Conservation (phyloP, 2,797 vertebrate genomes). For the Argya squamiceps region DNA sequence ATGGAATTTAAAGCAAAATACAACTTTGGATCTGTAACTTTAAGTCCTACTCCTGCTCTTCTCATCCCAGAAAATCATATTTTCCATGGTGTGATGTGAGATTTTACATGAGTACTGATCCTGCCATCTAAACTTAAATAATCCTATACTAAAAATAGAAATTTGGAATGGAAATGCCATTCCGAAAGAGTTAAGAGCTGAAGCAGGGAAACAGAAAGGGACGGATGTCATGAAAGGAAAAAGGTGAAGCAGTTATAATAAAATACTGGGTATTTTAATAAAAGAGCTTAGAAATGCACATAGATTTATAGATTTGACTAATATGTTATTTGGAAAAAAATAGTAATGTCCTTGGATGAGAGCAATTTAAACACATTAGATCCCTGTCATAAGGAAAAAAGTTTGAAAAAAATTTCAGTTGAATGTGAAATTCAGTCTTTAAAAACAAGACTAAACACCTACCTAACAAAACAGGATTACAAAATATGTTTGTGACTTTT, state of each 20-base stretch:
- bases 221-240: neutral
- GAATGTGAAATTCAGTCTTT: neutral
- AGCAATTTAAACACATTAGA: neutral
- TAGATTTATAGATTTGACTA: neutral
- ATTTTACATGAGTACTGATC: neutral
- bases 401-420: neutral
- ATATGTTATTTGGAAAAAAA: neutral
- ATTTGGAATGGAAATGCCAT: neutral
- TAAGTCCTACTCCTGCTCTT: neutral
- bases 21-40: neutral
- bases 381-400: neutral
- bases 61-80: neutral
- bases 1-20: neutral
- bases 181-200: neutral
- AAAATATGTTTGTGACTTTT: neutral
- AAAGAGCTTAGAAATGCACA: neutral
- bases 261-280: neutral
- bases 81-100: neutral
- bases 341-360: neutral
- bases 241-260: neutral
- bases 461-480: neutral
- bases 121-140: neutral
- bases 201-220: neutral
- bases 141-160: constrained; percentile 13
- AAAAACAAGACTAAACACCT: neutral